Evolutionary conservation across 2,797 vertebrate genomes (phyloP).

Genomic region (Rachycentron canadum): DNA sequence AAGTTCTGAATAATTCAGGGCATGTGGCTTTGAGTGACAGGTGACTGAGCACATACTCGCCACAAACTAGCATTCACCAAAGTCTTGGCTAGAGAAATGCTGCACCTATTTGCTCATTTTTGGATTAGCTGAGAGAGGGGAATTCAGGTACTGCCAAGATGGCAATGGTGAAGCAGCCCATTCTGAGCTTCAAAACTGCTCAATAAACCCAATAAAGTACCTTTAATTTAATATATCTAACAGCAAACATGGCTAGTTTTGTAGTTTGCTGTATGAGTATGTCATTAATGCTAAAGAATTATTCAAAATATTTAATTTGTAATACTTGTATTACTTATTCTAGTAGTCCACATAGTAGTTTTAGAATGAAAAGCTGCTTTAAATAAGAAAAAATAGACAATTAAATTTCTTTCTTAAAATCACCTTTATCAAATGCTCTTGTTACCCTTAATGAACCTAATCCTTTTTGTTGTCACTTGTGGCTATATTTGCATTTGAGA

Average conservation of each 20-base stretch:
- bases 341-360: not conserved
- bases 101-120: too few species aligned
- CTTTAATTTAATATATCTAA: conserved; percentile 13
- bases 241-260: not conserved
- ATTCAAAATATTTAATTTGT: conserved; percentile 15
- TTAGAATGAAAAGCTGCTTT: not conserved
- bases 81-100: too few species aligned
- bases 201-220: not conserved
- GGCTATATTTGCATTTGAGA: conserved; percentile 39
- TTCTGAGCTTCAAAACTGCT: not conserved
- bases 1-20: too few species aligned
- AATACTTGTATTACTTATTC: conserved; percentile 23
- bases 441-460: conserved; percentile 23
- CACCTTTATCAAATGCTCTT: conserved; percentile 9
- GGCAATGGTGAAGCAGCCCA: too few species aligned
- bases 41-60: too few species aligned
- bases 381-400: not conserved
- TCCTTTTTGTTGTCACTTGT: conserved; percentile 26
- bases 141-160: not conserved
- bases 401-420: too few species aligned
- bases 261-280: not conserved
- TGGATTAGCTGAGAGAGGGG: too few species aligned
- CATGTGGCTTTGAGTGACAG: too few species aligned
- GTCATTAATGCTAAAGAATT: conserved; percentile 25
- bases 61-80: too few species aligned